Conservation (phyloP, 2,113 vertebrate genomes). For the Ciconia boyciana region DNA sequence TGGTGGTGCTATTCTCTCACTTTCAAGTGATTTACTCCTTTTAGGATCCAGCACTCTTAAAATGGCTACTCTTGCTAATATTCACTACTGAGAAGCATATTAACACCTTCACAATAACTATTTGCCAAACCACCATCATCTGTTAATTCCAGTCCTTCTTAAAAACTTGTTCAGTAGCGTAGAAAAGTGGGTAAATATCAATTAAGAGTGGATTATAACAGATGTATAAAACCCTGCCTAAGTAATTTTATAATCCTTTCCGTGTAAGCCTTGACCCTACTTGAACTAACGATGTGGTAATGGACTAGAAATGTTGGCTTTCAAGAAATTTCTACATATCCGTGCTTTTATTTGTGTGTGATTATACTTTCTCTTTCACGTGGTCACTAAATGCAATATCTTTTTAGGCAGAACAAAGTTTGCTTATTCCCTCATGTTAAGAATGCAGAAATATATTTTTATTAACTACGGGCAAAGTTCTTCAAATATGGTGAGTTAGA, state of each 20-base stretch:
- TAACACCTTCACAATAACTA: not conserved
- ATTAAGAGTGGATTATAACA: not conserved
- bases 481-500: not conserved
- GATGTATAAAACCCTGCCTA: not conserved
- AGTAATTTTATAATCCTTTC: not conserved
- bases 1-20: not conserved
- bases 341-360: not conserved
- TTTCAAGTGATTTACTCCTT: not conserved
- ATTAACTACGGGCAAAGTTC: not conserved
- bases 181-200: conserved; percentile 5
- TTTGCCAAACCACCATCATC: not conserved
- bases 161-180: not conserved
- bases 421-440: not conserved
- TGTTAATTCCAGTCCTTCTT: not conserved
- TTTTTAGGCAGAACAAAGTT: not conserved
- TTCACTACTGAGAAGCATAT: not conserved
- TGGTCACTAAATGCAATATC: not conserved
- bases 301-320: not conserved
- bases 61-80: not conserved
- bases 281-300: not conserved
- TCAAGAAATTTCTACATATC: not conserved
- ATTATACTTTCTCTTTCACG: not conserved
- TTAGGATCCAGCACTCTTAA: not conserved
- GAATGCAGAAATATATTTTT: not conserved
- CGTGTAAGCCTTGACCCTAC: not conserved